Conservation (phyloP, 2,888 invertebrate genomes). For the Xanthorhoe designata region DNA sequence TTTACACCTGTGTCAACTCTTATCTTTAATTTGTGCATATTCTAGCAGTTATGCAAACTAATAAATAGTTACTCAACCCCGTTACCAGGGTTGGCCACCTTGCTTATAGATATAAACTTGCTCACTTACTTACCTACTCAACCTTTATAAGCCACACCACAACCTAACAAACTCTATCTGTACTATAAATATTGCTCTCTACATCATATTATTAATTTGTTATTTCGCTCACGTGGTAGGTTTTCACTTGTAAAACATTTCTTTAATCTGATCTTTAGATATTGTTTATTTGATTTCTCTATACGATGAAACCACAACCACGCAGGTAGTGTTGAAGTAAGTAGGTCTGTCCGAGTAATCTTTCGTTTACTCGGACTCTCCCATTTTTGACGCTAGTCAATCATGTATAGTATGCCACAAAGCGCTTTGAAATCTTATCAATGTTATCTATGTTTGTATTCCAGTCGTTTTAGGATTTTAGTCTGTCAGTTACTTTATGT, state of each 20-base stretch:
- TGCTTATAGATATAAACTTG: no score
- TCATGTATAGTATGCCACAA: conserved; percentile 4
- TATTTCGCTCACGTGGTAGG: no score
- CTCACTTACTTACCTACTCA: no score
- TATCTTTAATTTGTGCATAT: conserved; percentile 9
- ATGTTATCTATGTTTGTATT: conserved; percentile 18
- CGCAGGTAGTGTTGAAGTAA: neutral
- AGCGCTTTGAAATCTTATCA: conserved; percentile 11
- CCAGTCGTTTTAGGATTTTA: conserved; percentile 4
- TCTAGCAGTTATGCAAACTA: conserved; percentile 16
- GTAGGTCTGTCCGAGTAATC: neutral
- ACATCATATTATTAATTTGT: neutral
- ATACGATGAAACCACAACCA: neutral
- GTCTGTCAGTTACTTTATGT: neutral
- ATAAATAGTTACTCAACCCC: conserved; percentile 12
- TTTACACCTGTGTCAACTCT: conserved; percentile 26
- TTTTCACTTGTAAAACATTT: no score
- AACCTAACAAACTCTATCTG: no score
- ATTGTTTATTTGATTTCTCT: neutral
- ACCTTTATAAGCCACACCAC: no score
- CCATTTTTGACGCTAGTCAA: conserved; percentile 7
- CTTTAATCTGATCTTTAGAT: no score
- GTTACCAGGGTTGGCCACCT: no score
- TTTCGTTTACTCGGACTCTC: conserved; percentile 4
- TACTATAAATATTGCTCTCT: neutral